Evolutionary conservation across 2,888 invertebrate genomes (phyloP).

Genomic region (Drosophila nigricruria): DNA sequence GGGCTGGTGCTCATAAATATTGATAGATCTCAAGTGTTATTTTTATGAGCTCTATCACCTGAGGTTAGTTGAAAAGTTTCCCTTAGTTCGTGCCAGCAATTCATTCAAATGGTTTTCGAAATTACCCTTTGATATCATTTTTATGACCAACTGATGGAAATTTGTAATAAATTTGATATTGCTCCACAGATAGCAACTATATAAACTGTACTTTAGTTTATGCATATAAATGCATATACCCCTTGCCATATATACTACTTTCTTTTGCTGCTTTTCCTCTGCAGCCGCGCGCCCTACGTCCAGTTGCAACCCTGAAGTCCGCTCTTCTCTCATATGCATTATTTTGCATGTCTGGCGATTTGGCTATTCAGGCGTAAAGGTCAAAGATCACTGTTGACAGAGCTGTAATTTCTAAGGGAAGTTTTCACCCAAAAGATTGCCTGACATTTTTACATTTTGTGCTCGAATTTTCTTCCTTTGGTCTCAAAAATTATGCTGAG

Average conservation of each 20-base stretch:
- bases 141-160: constrained; percentile 70
- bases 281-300: constrained; percentile 55
- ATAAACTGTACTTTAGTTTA: constrained; percentile 7
- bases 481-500: constrained; percentile 58
- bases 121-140: constrained; percentile 69
- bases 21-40: constrained; percentile 71
- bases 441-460: constrained; percentile 47
- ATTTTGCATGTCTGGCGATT: constrained; percentile 80
- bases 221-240: not conserved
- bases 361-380: constrained; percentile 81
- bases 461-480: constrained; percentile 64
- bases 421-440: constrained; percentile 43
- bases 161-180: constrained; percentile 60
- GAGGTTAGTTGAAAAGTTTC: constrained; percentile 44
- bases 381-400: constrained; percentile 81
- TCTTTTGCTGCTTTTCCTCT: not conserved
- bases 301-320: constrained; percentile 65
- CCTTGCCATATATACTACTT: constrained; percentile 23
- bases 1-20: constrained; percentile 67
- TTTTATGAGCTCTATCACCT: constrained; percentile 33
- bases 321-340: constrained; percentile 68
- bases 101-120: constrained; percentile 60
- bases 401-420: constrained; percentile 51
- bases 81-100: constrained; percentile 47
- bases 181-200: constrained; percentile 19